These are phyloP conservation scores for Hypselothyrea guttata DNA, from an alignment of 2,888 invertebrate genomes.

Conservation along the genomic window DNA sequence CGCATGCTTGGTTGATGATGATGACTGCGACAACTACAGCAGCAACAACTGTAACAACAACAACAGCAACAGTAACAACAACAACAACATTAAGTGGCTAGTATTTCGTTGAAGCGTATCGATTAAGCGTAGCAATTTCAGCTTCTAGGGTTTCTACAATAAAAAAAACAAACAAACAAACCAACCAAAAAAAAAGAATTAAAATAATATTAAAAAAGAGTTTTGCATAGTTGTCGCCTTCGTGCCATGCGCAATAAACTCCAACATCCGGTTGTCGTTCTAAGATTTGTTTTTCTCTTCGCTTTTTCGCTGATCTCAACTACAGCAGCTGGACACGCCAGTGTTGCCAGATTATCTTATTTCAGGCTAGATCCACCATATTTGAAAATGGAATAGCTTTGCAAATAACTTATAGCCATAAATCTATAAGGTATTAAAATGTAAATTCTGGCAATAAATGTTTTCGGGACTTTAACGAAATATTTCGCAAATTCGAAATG, in stretches of 20 bases:
- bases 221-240: constrained; percentile 51
- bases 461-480: too few relatives aligned
- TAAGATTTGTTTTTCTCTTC: constrained; percentile 59
- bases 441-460: too few relatives aligned
- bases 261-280: constrained; percentile 75
- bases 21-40: constrained; percentile 73
- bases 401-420: too few relatives aligned
- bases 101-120: constrained; percentile 78
- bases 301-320: constrained; percentile 63
- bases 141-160: constrained; percentile 37
- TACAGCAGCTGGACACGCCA: constrained; percentile 45
- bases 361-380: too few relatives aligned
- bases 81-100: constrained; percentile 55
- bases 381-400: too few relatives aligned
- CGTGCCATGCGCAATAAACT: constrained; percentile 52
- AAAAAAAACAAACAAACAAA: constrained; percentile 10
- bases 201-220: too few relatives aligned
- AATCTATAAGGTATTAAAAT: too few relatives aligned
- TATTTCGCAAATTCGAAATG: too few relatives aligned
- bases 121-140: constrained; percentile 65
- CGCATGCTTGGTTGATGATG: constrained; percentile 80
- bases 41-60: constrained; percentile 21
- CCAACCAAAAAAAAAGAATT: not conserved
- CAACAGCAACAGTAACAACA: constrained; percentile 27
- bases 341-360: too few relatives aligned